phyloP scores from a whole-genome alignment of 2,888 invertebrate genomes.

The Neria commutata region DNA sequence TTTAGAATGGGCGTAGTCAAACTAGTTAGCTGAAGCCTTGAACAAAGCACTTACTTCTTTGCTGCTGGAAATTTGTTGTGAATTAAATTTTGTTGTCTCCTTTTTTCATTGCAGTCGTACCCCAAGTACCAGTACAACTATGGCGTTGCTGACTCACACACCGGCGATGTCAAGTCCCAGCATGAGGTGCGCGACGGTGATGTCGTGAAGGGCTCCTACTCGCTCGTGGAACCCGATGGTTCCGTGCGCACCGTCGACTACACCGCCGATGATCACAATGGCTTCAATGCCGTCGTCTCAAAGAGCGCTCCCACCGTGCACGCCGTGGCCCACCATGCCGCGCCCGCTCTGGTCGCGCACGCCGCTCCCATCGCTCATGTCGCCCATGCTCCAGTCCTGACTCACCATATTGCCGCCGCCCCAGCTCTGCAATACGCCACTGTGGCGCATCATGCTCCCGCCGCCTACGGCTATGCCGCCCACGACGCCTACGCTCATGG shows the following conservation, averaged over 20 bases:
- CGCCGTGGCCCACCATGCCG: slow-evolving; percentile 42
- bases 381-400: slow-evolving; percentile 40
- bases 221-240: slow-evolving; percentile 62
- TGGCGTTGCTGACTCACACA: slow-evolving; percentile 60
- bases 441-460: slow-evolving; percentile 52
- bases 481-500: slow-evolving; percentile 53
- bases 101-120: slow-evolving; percentile 47
- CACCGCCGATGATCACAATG: slow-evolving; percentile 62
- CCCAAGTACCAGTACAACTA: slow-evolving; percentile 63
- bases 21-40: slow-evolving; percentile 8
- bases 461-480: slow-evolving; percentile 50
- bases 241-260: slow-evolving; percentile 63
- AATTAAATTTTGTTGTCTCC: neutral
- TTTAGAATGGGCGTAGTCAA: neutral
- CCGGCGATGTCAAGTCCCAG: slow-evolving; percentile 62
- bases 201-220: slow-evolving; percentile 63
- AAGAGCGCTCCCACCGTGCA: slow-evolving; percentile 60
- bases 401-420: slow-evolving; percentile 53
- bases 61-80: neutral
- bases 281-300: slow-evolving; percentile 62
- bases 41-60: neutral
- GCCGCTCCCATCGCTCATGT: slow-evolving; percentile 39
- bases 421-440: slow-evolving; percentile 52
- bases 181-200: slow-evolving; percentile 62
- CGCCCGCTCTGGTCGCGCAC: slow-evolving; percentile 38